A percentile compares a stretch with the other conserved stretches of the same genome.
Evolutionary conservation across 1,140 invertebrate species (phyloP).

Genomic region (Gonioctena quinquepunctata): DNA sequence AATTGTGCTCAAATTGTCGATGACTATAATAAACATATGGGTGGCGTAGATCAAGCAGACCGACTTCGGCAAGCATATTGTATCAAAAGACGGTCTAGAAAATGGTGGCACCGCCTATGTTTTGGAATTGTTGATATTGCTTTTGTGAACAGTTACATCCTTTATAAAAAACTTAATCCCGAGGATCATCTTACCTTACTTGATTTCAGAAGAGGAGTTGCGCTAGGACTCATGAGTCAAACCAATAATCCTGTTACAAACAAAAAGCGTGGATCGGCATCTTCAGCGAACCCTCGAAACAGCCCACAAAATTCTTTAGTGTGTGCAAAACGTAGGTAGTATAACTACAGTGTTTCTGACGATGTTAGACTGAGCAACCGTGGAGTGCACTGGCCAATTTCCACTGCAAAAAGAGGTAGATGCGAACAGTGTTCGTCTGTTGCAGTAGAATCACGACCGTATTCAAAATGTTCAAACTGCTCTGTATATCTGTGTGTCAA

Average conservation of each 20-base stretch:
- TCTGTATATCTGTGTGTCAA: slow-evolving; percentile 7
- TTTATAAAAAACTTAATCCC: too few relatives aligned
- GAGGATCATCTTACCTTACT: too few relatives aligned
- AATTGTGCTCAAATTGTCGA: slow-evolving; percentile 29
- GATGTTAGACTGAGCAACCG: slow-evolving; percentile 1
- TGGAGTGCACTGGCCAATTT: slow-evolving; percentile 6
- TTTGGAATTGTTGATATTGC: slow-evolving; percentile 23
- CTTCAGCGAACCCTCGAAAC: slow-evolving; percentile 7
- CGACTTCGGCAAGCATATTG: slow-evolving; percentile 48
- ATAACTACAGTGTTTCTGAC: slow-evolving; percentile 9
- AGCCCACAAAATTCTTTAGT: slow-evolving; percentile 11
- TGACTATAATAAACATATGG: slow-evolving; percentile 52
- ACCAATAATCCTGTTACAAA: not conserved
- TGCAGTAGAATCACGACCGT: slow-evolving; percentile 1
- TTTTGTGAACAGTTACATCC: not conserved
- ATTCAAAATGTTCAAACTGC: slow-evolving; percentile 8
- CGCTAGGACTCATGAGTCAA: slow-evolving; percentile 11
- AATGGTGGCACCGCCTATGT: slow-evolving; percentile 55
- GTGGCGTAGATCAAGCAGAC: slow-evolving; percentile 52
- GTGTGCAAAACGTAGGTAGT: slow-evolving; percentile 1
- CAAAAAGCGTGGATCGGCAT: slow-evolving; percentile 3
- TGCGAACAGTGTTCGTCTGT: slow-evolving; percentile 8
- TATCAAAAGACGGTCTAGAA: slow-evolving; percentile 50
- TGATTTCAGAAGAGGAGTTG: not conserved
- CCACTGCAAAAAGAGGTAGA: not conserved